Base-by-base conservation (phyloP, 1,140 invertebrate genomes). In the Acromyrmex heyeri region DNA sequence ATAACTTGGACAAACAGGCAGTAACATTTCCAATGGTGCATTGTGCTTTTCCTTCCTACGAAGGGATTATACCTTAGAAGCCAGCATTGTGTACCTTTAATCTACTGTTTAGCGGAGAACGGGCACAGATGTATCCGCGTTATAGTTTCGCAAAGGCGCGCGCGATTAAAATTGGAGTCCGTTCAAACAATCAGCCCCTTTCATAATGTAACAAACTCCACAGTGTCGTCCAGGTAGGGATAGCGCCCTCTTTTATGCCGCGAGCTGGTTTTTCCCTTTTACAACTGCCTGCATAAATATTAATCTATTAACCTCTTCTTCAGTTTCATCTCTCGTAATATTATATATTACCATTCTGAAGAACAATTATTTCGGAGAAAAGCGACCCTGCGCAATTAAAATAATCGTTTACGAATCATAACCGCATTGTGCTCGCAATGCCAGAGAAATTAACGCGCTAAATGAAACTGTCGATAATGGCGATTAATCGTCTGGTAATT, bases 401-500 rank as follows among this genome's bases (percentile, higher is more conserved):
- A 55, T 82, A 86, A 90, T 89, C 85, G 72, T 90, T 78, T 82
- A 44, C 77, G n/a, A 48, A 61, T 53, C 48, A 24, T 27, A 70
- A 70, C 30, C 50, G 77, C 77, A 57, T 59, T n/a, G 21, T 53
- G 55, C 27, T 4, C 24, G 3, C 30, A 18, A 50, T 12, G 0
- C 10, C n/a, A 6, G 27, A 24, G 77, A 86, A 89, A 90, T 90
- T 90, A 86, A 90, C 61, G 50, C 59, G 57, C 12, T 55, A 34
- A 89, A 88, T 62, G 69, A 65, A 83, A 27, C 44, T 65, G 44
- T n/a, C 75, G 81, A 79, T 88, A 88, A 76, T 61, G 18, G 12
- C 34, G 59, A 88, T 90, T 73, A 61, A 86, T 81, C 70, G 87
- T 21, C 30, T 48, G 44, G 38, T 86, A 90, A 86, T 86, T 70